Percentiles rank a stretch among this genome's conserved stretches.
These are phyloP conservation scores for Ceratotherium simum DNA, from an alignment of 2,113 vertebrate genomes.

Conservation along the genomic window DNA sequence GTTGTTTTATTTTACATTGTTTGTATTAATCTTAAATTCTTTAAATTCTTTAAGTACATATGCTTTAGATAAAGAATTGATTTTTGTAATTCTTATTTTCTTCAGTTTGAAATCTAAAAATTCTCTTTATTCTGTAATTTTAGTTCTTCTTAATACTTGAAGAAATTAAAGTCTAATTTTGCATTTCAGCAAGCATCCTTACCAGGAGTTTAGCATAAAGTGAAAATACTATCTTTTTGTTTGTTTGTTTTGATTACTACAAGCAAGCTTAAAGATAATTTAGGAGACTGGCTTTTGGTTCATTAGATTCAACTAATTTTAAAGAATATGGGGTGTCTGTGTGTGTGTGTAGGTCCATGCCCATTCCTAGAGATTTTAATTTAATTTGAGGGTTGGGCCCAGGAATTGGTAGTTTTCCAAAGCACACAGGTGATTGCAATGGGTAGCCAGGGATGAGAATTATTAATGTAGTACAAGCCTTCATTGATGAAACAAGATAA, in stretches of 20 bases:
- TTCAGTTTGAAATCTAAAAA: not conserved
- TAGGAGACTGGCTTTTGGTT: not conserved
- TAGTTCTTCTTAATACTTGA: not conserved
- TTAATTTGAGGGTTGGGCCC: not conserved
- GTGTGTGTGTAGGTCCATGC: no score
- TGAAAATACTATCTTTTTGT: not conserved
- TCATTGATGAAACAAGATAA: not conserved
- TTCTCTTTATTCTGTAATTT: not conserved
- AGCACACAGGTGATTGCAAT: not conserved
- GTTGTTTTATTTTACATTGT: not conserved
- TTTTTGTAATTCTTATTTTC: not conserved
- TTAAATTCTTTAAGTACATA: not conserved
- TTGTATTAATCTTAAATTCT: not conserved
- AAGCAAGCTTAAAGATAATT: not conserved
- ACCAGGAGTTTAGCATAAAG: not conserved
- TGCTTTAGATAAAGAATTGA: not conserved
- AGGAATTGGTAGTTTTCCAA: not conserved
- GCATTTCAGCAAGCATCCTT: not conserved
- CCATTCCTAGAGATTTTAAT: not conserved
- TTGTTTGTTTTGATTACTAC: not conserved
- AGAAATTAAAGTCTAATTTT: constrained; percentile 23
- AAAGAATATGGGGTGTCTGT: not conserved
- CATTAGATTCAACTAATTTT: not conserved
- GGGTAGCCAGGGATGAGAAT: not conserved
- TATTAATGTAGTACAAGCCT: no score